phyloP scores from a whole-genome alignment of 2,113 vertebrate species.

The Eulemur macaco region DNA sequence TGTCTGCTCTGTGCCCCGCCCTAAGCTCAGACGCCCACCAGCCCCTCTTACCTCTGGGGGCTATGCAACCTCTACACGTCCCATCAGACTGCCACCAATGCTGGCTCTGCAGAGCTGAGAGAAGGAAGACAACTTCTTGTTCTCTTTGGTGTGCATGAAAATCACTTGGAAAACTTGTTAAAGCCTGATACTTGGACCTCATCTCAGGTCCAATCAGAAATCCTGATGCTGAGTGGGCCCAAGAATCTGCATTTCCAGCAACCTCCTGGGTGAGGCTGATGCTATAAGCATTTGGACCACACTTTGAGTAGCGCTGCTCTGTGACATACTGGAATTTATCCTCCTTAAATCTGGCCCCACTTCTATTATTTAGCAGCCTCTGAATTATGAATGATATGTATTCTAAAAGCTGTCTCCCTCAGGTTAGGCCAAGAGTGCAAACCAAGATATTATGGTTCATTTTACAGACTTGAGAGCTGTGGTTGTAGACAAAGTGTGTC shows the following conservation, averaged over 20 bases:
- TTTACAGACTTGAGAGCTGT: neutral
- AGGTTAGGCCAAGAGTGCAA: neutral
- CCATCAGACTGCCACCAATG: neutral
- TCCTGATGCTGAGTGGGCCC: neutral
- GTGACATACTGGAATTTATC: neutral
- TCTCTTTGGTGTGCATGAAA: neutral
- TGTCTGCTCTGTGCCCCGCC: neutral
- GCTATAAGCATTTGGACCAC: rapidly evolving
- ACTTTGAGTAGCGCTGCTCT: neutral
- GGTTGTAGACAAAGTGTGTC: neutral
- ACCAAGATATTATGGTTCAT: neutral
- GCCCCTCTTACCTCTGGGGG: neutral
- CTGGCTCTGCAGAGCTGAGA: neutral
- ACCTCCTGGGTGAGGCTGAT: neutral
- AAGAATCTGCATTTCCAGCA: neutral
- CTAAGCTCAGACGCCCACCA: neutral
- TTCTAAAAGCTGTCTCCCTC: neutral
- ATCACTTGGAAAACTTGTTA: neutral
- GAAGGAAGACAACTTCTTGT: neutral
- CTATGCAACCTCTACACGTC: neutral
- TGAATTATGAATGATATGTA: neutral
- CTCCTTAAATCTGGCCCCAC: neutral
- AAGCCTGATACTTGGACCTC: neutral
- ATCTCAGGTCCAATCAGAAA: neutral
- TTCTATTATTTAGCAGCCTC: neutral